Evolutionary conservation across 1,140 invertebrate genomes (phyloP).

Genomic region (Bombus consobrinus): DNA sequence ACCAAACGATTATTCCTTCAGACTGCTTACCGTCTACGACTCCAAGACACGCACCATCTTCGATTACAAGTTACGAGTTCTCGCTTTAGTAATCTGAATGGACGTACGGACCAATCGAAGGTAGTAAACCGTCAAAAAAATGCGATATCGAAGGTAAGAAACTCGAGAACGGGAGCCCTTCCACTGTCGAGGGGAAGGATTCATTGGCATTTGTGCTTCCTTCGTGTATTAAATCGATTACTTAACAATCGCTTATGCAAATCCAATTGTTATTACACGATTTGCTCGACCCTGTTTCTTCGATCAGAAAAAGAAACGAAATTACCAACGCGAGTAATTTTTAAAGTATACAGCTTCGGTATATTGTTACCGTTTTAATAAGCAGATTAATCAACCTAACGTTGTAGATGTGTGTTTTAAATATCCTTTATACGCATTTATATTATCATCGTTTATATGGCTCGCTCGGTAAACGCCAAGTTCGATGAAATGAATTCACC

Average conservation of each 20-base stretch:
- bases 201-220: neutral
- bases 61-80: neutral
- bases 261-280: conserved; percentile 1
- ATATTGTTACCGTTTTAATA: neutral
- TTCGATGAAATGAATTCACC: neutral
- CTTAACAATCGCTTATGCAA: neutral
- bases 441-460: neutral
- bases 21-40: neutral
- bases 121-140: neutral
- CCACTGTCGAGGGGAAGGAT: neutral
- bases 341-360: neutral
- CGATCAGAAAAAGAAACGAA: neutral
- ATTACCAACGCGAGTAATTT: neutral
- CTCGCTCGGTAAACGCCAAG: no score
- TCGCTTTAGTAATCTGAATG: neutral
- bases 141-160: neutral
- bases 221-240: neutral
- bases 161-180: neutral
- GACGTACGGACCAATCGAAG: neutral
- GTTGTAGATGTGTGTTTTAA: neutral
- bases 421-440: neutral
- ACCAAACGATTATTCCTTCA: neutral
- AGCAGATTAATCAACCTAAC: neutral
- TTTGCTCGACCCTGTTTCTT: neutral
- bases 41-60: neutral